Evolutionary conservation across 2,113 vertebrate species (phyloP), one percentile per base, ranked within the genome.

Genomic region (Cyphomyrus discorhynchus): DNA sequence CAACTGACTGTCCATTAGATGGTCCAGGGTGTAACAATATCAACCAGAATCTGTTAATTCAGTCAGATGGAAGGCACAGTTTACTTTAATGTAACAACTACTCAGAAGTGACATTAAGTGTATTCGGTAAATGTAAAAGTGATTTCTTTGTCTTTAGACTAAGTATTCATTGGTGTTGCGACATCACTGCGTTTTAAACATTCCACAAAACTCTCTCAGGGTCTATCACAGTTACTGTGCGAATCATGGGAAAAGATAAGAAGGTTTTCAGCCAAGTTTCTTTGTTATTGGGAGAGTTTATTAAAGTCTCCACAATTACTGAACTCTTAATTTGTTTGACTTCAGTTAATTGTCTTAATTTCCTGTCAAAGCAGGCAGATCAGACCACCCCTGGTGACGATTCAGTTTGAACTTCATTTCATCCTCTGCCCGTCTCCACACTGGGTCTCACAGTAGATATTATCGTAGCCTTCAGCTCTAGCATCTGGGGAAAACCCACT

Each of bases 331-430:
- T 88, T 90, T 56, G 49, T 35, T 58, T 21, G 2, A 74, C 21
- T 89, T 74, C 53, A 90, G 66, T 86, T 56, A 86, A 52, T 90
- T 90, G 86, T 86, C 52, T 90, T 90, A 45, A 89, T 90, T 86
- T 90, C 82, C 90, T 90, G 53, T 56, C 27, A 53, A 66, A 83
- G 42, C 46, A 58, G 27, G 49, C 46, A 89, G 88, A 88, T 88
- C 82, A 90, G 52, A 89, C n/a, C 31, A n/a, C 17, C 35, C 53
- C 58, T 86, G 88, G 88, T 88, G 31, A 27, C 17, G 42, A 89
- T 27, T 88, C 87, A 90, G 88, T 50, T 35, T n/a, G 42, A 90
- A 90, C 82, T 86, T 74, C 56, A 52, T 74, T 70, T 53, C 82
- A 46, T 88, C 3, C 27, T 84, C 39, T 3, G 47, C 39, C 49